Evolutionary conservation across 2,797 vertebrate species (phyloP).

Genomic region (Sarcoramphus papa): DNA sequence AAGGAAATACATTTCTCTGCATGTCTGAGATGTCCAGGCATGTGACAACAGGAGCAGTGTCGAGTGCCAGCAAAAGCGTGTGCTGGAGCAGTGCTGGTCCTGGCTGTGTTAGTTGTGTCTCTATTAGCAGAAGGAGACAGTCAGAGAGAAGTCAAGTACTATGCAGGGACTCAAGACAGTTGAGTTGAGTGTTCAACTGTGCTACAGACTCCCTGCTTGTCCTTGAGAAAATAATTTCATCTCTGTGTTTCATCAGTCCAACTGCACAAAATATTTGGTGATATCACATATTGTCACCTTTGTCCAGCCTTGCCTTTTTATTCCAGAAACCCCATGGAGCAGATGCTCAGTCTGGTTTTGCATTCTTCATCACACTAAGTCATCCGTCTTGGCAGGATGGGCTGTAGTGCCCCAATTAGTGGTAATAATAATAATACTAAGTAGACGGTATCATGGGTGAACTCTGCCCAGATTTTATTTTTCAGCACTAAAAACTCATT

Average conservation of each 20-base stretch:
- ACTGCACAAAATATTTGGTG: background rate
- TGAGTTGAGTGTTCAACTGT: background rate
- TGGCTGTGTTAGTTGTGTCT: background rate
- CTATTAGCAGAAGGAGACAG: background rate
- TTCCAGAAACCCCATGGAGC: background rate
- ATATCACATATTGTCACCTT: background rate
- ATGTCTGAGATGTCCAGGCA: background rate
- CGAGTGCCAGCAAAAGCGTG: background rate
- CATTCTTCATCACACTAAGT: background rate
- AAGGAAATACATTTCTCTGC: conserved; percentile 2
- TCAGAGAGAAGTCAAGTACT: background rate
- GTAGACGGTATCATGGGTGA: background rate
- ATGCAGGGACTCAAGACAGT: background rate
- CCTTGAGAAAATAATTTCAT: background rate
- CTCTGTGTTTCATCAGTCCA: background rate
- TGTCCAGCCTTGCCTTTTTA: background rate
- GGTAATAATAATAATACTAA: background rate
- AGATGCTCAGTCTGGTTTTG: background rate
- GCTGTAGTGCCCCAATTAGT: background rate
- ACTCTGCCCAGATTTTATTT: background rate
- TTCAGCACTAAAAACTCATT: background rate
- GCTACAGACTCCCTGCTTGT: background rate
- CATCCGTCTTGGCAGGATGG: background rate
- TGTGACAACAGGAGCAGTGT: background rate
- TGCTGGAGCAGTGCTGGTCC: background rate